Evolutionary conservation across 2,888 invertebrate genomes (phyloP), one percentile per base, ranked within the genome.

Genomic region (Tenodera sinensis): DNA sequence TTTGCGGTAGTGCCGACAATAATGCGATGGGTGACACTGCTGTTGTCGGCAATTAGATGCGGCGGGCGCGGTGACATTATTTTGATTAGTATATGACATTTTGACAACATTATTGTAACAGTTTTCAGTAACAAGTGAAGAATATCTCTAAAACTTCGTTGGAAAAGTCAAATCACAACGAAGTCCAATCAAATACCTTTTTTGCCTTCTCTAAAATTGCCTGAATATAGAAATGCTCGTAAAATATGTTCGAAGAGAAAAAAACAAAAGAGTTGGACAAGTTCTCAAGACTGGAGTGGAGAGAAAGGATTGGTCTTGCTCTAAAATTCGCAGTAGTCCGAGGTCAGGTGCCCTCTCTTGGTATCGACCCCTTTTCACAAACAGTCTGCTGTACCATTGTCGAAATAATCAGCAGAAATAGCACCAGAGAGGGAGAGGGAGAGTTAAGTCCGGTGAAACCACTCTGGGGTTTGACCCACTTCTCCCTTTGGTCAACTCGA

Each of bases 381-480:
- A 71, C 54, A 71, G 15, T 71, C 54, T 71, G 54, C 54, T 71
- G 54, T 71, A 25, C 85, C 47, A 84, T 84, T 85, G 85, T 85
- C 28, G 47, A 85, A 47, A 85, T 85, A 85, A 85, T 85, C 47
- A 85, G 85, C 54, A 28, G 85, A 85, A 85, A 85, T 84, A 84
- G 34, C 12, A 42, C 42, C 84, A 84, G 42, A 84, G 42, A 47
- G 84, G 47, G n/a, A 42, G 34, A n/a, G 84, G 47, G n/a, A 42
- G 34, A n/a, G 84, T 42, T 34, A 84, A 34, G 84, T 84, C 47
- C 47, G 84, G 20, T 14, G 54, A 71, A 71, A 71, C 54, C 54
- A 71, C 54, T 71, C 54, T 71, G 54, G 42, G 42, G 54, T 71
- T 71, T 71, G 54, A 71, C 54, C 54, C 54, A 71, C 54, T 71